A percentile compares a stretch with the other conserved stretches of the same genome.
Evolutionary conservation across 2,888 invertebrate genomes (phyloP).

Genomic region (Ashinkailepas kermadecensis): DNA sequence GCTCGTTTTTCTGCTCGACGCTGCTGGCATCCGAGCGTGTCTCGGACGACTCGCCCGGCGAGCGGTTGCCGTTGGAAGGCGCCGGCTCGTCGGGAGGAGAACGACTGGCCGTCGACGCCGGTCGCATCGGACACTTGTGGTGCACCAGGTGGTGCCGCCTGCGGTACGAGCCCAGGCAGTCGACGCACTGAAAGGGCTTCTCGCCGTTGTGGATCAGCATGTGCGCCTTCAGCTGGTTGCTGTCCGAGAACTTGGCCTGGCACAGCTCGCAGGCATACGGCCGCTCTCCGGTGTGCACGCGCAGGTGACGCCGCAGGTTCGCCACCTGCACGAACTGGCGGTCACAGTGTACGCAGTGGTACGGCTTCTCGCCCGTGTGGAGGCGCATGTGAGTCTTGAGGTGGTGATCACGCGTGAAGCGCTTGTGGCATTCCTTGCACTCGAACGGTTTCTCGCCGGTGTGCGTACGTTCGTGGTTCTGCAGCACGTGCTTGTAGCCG

Average conservation of each 20-base stretch:
- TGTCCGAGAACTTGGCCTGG: slow-evolving; percentile 78
- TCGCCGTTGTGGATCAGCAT: slow-evolving; percentile 80
- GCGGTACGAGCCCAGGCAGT: slow-evolving; percentile 70
- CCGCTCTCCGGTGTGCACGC: slow-evolving; percentile 85
- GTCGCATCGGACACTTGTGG: slow-evolving; percentile 62
- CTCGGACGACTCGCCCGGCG: slow-evolving; percentile 30
- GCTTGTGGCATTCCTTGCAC: slow-evolving; percentile 82
- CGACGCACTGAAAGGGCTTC: slow-evolving; percentile 74
- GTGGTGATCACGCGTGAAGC: slow-evolving; percentile 87
- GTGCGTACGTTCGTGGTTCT: slow-evolving; percentile 89
- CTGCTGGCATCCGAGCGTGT: slow-evolving; percentile 20
- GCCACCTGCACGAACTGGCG: slow-evolving; percentile 90
- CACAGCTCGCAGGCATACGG: slow-evolving; percentile 80
- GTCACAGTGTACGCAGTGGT: slow-evolving; percentile 84
- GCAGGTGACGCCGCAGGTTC: slow-evolving; percentile 77
- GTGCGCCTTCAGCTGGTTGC: slow-evolving; percentile 85
- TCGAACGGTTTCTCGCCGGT: slow-evolving; percentile 92
- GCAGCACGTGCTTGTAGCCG: slow-evolving; percentile 88
- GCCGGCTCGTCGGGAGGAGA: slow-evolving; percentile 33
- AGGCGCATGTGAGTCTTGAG: slow-evolving; percentile 85
- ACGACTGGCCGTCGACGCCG: neutral
- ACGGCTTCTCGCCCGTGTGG: slow-evolving; percentile 89
- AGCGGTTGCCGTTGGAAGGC: slow-evolving; percentile 41
- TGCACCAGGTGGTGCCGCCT: slow-evolving; percentile 77
- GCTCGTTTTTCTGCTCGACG: neutral